phyloP scores from a whole-genome alignment of 2,888 invertebrate species.

The Hecatera dysodea region DNA sequence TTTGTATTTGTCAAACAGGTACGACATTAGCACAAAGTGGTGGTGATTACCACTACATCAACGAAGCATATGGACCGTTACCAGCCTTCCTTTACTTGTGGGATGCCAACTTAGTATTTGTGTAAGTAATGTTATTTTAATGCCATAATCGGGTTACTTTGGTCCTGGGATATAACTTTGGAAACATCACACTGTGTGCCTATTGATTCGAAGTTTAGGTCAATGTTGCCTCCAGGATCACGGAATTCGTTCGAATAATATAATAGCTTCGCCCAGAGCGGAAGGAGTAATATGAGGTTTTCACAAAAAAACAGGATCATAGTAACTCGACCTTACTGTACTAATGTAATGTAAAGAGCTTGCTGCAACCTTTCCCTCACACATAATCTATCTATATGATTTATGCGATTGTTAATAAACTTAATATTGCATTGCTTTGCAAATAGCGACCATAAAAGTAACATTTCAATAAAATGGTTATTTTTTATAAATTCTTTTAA shows the following conservation, averaged over 20 bases:
- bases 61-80: constrained; percentile 97
- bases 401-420: constrained; percentile 7
- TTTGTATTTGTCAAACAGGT: constrained; percentile 74
- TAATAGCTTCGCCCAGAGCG: too few species aligned
- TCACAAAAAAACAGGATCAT: too few species aligned
- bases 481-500: background rate
- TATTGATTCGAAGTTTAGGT: too few species aligned
- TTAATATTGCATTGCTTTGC: background rate
- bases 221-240: too few species aligned
- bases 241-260: too few species aligned
- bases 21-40: constrained; percentile 97
- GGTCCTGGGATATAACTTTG: too few species aligned
- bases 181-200: too few species aligned
- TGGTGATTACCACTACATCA: constrained; percentile 99
- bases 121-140: constrained; percentile 92
- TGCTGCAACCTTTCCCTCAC: background rate
- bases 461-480: background rate
- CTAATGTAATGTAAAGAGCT: background rate
- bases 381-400: background rate
- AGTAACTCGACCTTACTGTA: too few species aligned
- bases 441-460: background rate
- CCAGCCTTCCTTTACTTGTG: constrained; percentile 98
- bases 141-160: background rate
- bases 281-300: too few species aligned
- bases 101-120: constrained; percentile 99